Conservation (phyloP, 2,113 vertebrate genomes). For the Gobio gobio region DNA sequence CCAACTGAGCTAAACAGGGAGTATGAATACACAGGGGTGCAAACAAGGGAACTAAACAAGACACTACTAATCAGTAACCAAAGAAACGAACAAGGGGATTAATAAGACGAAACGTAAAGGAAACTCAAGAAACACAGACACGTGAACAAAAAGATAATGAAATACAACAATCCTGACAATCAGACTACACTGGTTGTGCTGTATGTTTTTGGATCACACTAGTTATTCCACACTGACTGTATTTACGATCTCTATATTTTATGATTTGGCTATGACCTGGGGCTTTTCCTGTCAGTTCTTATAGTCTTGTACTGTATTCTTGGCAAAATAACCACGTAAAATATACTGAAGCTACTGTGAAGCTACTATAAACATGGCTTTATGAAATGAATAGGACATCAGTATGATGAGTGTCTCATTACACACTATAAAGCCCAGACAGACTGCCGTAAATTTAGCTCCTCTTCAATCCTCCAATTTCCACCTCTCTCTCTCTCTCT, state of each 20-base stretch:
- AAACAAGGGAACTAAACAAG: too few relatives aligned
- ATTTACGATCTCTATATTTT: not conserved
- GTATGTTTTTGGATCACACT: not conserved
- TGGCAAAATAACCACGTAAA: not conserved
- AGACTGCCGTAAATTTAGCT: not conserved
- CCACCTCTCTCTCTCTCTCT: slow-evolving; percentile 27
- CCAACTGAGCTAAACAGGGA: too few relatives aligned
- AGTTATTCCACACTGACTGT: not conserved
- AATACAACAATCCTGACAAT: too few relatives aligned
- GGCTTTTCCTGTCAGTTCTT: not conserved
- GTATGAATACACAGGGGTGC: too few relatives aligned
- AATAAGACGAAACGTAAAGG: too few relatives aligned
- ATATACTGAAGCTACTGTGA: not conserved
- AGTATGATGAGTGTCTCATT: not conserved
- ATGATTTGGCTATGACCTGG: not conserved
- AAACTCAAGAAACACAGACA: too few relatives aligned
- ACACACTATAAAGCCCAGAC: not conserved
- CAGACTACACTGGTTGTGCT: not conserved
- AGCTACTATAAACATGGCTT: slow-evolving; percentile 6
- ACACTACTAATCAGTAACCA: too few relatives aligned
- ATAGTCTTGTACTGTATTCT: not conserved
- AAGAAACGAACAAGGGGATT: too few relatives aligned
- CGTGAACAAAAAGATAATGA: too few relatives aligned
- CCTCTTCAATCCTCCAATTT: not conserved
- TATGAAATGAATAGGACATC: not conserved